phyloP scores from a whole-genome alignment of 2,113 vertebrate species.

The Rhinoptilus africanus region DNA sequence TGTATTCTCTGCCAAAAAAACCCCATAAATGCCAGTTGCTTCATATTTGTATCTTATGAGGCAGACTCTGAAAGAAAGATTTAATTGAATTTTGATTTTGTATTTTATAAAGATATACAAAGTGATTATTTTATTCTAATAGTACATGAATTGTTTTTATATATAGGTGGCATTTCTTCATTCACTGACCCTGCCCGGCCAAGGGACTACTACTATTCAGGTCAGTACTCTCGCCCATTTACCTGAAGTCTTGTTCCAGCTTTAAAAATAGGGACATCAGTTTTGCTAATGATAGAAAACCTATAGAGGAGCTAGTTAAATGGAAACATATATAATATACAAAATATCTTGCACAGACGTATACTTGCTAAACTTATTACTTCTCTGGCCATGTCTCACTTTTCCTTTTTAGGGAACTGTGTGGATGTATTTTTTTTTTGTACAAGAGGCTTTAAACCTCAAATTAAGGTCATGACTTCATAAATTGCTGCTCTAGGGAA shows the following conservation, averaged over 20 bases:
- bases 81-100: not conserved
- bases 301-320: not conserved
- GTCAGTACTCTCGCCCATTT: constrained; percentile 30
- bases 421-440: not conserved
- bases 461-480: not conserved
- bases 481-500: not conserved
- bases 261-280: not conserved
- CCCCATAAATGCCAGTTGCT: not conserved
- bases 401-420: not conserved
- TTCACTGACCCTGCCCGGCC: constrained; percentile 13
- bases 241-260: not conserved
- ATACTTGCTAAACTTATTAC: not conserved
- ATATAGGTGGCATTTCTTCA: constrained; percentile 64
- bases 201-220: constrained; percentile 63
- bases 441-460: not conserved
- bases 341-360: not conserved
- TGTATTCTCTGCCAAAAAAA: not conserved
- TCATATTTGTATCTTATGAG: not conserved
- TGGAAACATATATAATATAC: not conserved
- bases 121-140: not conserved
- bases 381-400: not conserved
- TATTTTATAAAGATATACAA: not conserved
- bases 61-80: not conserved
- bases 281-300: not conserved
- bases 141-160: not conserved